Evolutionary conservation across 2,113 vertebrate species (phyloP).

Genomic region (Spea multiplicata): DNA sequence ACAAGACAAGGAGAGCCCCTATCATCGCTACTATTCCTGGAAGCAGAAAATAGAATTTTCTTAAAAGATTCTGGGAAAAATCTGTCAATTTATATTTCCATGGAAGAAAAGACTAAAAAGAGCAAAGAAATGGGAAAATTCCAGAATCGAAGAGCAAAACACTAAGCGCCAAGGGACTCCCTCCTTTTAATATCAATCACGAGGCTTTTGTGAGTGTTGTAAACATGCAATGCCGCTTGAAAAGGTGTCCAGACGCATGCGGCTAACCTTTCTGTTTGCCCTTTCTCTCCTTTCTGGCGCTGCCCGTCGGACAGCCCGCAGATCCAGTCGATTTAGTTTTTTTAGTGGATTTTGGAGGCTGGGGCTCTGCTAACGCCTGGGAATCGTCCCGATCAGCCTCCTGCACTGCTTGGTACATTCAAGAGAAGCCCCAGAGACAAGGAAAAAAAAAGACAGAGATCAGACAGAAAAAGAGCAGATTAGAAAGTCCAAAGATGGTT

Average conservation of each 20-base stretch:
- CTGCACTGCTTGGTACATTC: slow-evolving; percentile 78
- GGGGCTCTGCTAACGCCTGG: slow-evolving; percentile 73
- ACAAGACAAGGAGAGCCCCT: too few relatives aligned
- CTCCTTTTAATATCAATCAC: too few relatives aligned
- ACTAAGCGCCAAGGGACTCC: too few relatives aligned
- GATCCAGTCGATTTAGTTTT: slow-evolving; percentile 77
- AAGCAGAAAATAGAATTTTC: too few relatives aligned
- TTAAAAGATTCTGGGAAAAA: too few relatives aligned
- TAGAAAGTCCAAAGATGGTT: background rate
- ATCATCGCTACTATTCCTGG: too few relatives aligned
- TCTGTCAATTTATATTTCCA: too few relatives aligned
- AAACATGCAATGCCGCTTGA: slow-evolving; percentile 37
- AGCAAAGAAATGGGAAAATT: too few relatives aligned
- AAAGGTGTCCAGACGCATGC: slow-evolving; percentile 54
- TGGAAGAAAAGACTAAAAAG: too few relatives aligned
- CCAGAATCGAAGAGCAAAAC: too few relatives aligned
- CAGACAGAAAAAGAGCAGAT: slow-evolving; percentile 28
- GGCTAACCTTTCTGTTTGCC: slow-evolving; percentile 95
- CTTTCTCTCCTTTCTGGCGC: slow-evolving; percentile 89
- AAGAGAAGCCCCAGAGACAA: slow-evolving; percentile 50
- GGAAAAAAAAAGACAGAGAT: slow-evolving; percentile 44
- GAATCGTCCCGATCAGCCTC: slow-evolving; percentile 88
- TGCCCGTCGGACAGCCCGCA: slow-evolving; percentile 83
- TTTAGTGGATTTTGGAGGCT: slow-evolving; percentile 85
- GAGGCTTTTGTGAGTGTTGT: too few relatives aligned